A percentile compares a stretch with the other conserved stretches of the same genome.
Conservation (phyloP, 2,888 invertebrate genomes). For the Drosophila falleni region DNA sequence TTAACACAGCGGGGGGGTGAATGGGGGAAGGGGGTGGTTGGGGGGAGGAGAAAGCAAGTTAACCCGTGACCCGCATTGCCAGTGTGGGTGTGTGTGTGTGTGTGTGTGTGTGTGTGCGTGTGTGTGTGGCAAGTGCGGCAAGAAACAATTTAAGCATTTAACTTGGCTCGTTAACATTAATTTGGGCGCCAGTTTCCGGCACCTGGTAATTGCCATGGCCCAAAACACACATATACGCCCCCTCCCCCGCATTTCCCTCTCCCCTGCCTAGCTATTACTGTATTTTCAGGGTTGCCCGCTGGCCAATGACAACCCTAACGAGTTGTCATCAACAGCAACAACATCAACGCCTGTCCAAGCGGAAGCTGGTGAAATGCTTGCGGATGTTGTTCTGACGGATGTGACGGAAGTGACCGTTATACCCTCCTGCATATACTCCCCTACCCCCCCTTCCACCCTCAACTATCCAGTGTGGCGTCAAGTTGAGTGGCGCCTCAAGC, state of each 20-base stretch:
- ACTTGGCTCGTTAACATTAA: slow-evolving; percentile 71
- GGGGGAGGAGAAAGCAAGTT: slow-evolving; percentile 1
- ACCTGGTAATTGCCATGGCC: slow-evolving; percentile 41
- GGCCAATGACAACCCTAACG: slow-evolving; percentile 55
- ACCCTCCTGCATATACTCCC: background rate
- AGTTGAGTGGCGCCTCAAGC: slow-evolving; percentile 26
- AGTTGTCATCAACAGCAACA: slow-evolving; percentile 58
- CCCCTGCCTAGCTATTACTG: background rate
- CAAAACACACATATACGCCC: slow-evolving; percentile 16
- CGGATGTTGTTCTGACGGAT: slow-evolving; percentile 64
- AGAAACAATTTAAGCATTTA: slow-evolving; percentile 69
- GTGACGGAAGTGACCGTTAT: slow-evolving; percentile 60
- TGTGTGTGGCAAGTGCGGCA: slow-evolving; percentile 43
- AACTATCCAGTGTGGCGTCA: slow-evolving; percentile 7
- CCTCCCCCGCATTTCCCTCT: background rate
- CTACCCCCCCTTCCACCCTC: background rate
- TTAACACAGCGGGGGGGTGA: background rate
- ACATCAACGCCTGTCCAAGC: slow-evolving; percentile 39
- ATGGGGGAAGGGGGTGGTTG: background rate
- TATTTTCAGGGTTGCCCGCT: slow-evolving; percentile 32
- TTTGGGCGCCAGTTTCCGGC: slow-evolving; percentile 61
- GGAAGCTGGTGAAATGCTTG: slow-evolving; percentile 65
- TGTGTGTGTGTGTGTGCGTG: slow-evolving; percentile 14
- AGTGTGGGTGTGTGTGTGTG: slow-evolving; percentile 9
- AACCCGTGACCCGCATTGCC: slow-evolving; percentile 45